phyloP scores from a whole-genome alignment of 2,113 vertebrate species.

The Psittacus erithacus region DNA sequence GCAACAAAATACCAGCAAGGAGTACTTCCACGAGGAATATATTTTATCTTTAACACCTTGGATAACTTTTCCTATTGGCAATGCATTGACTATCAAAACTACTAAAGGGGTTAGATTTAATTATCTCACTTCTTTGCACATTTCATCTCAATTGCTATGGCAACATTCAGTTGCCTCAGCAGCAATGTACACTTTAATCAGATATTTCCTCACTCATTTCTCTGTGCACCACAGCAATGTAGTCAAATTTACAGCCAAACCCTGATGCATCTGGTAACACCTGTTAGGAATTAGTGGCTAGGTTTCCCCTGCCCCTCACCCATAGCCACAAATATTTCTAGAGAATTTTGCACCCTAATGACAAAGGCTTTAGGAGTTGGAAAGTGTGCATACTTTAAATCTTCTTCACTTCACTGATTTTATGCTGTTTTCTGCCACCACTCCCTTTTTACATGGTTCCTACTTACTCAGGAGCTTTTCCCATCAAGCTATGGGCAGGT shows the following conservation, averaged over 20 bases:
- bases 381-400: slow-evolving; percentile 8
- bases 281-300: slow-evolving; percentile 61
- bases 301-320: slow-evolving; percentile 49
- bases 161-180: slow-evolving; percentile 86
- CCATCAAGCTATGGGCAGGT: slow-evolving; percentile 34
- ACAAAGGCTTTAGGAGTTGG: slow-evolving; percentile 14
- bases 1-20: slow-evolving; percentile 74
- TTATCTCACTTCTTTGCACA: slow-evolving; percentile 88
- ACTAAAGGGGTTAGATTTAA: slow-evolving; percentile 90
- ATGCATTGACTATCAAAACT: slow-evolving; percentile 82
- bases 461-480: slow-evolving; percentile 10
- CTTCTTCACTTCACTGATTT: slow-evolving; percentile 39
- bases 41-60: slow-evolving; percentile 83
- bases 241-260: slow-evolving; percentile 77
- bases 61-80: slow-evolving; percentile 82
- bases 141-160: slow-evolving; percentile 92
- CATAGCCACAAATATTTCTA: slow-evolving; percentile 57
- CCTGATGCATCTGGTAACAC: slow-evolving; percentile 71
- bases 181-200: slow-evolving; percentile 83
- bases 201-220: slow-evolving; percentile 79
- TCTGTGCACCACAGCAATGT: slow-evolving; percentile 71
- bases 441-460: slow-evolving; percentile 8
- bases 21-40: slow-evolving; percentile 74
- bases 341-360: slow-evolving; percentile 33
- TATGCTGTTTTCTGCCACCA: neutral